Base-by-base conservation (phyloP, 2,888 invertebrate species). In the Dicyrtomina minuta region DNA sequence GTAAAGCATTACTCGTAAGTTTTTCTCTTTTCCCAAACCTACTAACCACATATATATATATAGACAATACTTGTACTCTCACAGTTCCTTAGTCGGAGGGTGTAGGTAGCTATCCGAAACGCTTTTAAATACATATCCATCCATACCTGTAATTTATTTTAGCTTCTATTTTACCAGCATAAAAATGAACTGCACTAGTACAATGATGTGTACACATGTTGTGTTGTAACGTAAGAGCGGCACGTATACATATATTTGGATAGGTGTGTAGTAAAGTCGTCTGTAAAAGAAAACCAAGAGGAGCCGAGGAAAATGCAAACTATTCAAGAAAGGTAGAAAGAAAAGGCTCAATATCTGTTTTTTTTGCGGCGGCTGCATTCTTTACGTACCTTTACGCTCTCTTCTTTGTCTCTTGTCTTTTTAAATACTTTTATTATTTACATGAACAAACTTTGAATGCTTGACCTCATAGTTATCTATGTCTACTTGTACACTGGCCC, bases 351-450 rank as follows among this genome's bases (percentile, higher is more conserved):
- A 62, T 44, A 60, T 60, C 44, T 60, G 58, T 43, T 65, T 61
- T 65, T 65, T 65, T 65, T 56, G 65, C 65, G 55, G 56, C 44
- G 55, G 55, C 53, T 65, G 53, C 65, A 65, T 65, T 65, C 65
- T 65, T 65, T 55, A 65, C 65, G 64, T 65, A 65, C 65, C 65
- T 65, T 65, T 56, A n/a, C 55, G 43, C 43, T 43, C 39, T 2
- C 53, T 53, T 22, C 44, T 65, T 55, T 26, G 55, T 43, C 55
- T 65, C 39, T 55, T 55, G 55, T 55, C 65, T 55, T 55, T 43
- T 58, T 44, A 24, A 65, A 65, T 65, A 65, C 55, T 65, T 65
- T 55, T 65, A 64, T 64, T 53, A 43, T 65, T 44, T 65, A 55
- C 65, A 65, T 55, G 55, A 43, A 41, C 51, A 53, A 39, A 17